phyloP scores from a whole-genome alignment of 2,113 vertebrate species.

The Aptenodytes patagonicus region DNA sequence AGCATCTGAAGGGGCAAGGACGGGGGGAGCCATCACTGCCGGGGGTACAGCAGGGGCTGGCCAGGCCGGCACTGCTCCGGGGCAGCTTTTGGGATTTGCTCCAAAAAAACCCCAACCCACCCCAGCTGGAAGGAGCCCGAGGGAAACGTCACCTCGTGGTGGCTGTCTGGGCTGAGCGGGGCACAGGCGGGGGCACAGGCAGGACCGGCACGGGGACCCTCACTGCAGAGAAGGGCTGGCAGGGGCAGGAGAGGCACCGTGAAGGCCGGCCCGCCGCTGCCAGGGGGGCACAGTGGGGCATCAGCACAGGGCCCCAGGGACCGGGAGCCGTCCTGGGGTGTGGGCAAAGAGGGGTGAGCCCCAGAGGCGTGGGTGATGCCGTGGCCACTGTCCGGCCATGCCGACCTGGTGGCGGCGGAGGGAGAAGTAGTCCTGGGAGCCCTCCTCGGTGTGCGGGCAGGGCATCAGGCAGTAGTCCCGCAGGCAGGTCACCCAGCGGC shows the following conservation, averaged over 20 bases:
- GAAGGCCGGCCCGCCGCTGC: no score
- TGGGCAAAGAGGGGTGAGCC: not conserved
- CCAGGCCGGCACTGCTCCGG: not conserved
- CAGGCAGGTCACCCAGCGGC: constrained; percentile 84
- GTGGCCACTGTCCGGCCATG: fast-evolving
- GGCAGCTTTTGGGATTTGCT: not conserved
- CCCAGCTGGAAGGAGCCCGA: not conserved
- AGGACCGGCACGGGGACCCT: not conserved
- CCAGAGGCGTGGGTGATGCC: not conserved
- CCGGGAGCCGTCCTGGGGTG: fast-evolving
- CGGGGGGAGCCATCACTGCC: fast-evolving
- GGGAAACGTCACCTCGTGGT: fast-evolving
- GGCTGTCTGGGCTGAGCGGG: not conserved
- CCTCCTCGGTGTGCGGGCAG: constrained; percentile 87
- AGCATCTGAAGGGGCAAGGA: constrained; percentile 79
- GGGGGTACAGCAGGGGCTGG: not conserved
- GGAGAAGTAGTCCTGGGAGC: constrained; percentile 88
- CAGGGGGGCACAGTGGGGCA: not conserved
- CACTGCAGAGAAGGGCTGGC: fast-evolving
- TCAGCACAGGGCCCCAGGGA: not conserved
- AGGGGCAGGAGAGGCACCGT: not conserved
- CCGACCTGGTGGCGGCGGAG: constrained; percentile 83
- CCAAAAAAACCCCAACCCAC: not conserved
- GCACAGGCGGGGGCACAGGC: not conserved
- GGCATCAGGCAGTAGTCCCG: constrained; percentile 84